Percentiles rank a stretch among this genome's conserved stretches.
Evolutionary conservation across 2,797 vertebrate species (phyloP).

Genomic region (Pipistrellus nathusii): DNA sequence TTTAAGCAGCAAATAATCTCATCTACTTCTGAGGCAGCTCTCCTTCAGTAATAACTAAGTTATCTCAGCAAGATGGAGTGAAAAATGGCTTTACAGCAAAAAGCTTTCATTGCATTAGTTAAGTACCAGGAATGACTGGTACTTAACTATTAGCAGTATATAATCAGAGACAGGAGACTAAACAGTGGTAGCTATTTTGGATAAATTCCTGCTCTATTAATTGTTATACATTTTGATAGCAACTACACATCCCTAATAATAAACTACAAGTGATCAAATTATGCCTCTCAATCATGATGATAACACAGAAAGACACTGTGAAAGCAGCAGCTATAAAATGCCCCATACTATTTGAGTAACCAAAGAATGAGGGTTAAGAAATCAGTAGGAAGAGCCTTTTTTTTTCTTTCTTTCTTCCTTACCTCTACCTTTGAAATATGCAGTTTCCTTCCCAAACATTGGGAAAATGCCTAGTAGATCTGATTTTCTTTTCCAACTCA

Average conservation of each 20-base stretch:
- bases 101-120: not conserved
- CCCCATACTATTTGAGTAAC: not conserved
- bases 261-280: conserved; percentile 21
- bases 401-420: not conserved
- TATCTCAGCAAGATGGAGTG: not conserved
- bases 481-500: not conserved
- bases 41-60: not conserved
- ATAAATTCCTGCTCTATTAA: conserved; percentile 14
- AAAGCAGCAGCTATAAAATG: conserved; percentile 43
- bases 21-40: not conserved
- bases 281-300: conserved; percentile 2
- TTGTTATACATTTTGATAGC: conserved; percentile 43
- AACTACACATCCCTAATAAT: not conserved
- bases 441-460: not conserved
- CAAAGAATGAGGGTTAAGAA: not conserved
- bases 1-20: conserved; percentile 14
- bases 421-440: not conserved
- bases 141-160: not conserved
- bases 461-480: not conserved
- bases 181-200: conserved; percentile 16
- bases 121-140: not conserved
- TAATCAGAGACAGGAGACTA: not conserved
- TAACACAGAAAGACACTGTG: not conserved
- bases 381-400: not conserved
- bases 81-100: not conserved